Evolutionary conservation across 30 jellyfish, hydroid and myxozoan genomes (phyloP).

Genomic region (Cassiopea andromeda): DNA sequence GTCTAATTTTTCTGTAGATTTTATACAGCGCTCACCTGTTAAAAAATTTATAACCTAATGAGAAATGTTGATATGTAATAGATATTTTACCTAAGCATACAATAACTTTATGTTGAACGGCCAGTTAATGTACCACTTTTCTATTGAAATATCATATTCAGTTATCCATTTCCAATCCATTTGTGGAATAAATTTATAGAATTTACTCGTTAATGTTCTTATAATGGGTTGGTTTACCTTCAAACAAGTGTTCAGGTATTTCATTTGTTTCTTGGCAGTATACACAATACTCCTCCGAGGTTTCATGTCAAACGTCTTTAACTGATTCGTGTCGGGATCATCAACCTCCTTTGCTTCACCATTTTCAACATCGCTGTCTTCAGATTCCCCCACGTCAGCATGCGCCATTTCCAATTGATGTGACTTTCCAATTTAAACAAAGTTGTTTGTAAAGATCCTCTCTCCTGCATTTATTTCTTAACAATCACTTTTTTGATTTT

Average conservation of each 20-base stretch:
- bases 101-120: too few relatives aligned
- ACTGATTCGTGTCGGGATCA: neutral
- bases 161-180: too few relatives aligned
- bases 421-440: neutral
- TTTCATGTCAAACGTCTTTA: conserved; percentile 16
- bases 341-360: conserved; percentile 3
- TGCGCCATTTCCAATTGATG: neutral
- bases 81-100: too few relatives aligned
- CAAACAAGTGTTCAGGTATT: neutral
- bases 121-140: too few relatives aligned
- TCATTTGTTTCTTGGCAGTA: conserved; percentile 19
- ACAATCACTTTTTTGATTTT: neutral
- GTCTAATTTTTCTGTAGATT: conserved; percentile 2
- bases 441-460: too few relatives aligned
- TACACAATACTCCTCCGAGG: neutral
- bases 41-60: neutral
- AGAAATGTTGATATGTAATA: neutral
- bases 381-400: neutral
- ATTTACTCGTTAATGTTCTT: too few relatives aligned
- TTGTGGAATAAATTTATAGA: too few relatives aligned
- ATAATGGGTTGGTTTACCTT: conserved; percentile 21
- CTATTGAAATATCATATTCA: too few relatives aligned
- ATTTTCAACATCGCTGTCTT: conserved; percentile 13
- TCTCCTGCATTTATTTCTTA: neutral
- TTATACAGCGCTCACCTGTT: neutral